Percentiles rank a stretch among this genome's conserved stretches.
phyloP scores from a whole-genome alignment of 2,797 vertebrate genomes.

The Poecilia velifera region DNA sequence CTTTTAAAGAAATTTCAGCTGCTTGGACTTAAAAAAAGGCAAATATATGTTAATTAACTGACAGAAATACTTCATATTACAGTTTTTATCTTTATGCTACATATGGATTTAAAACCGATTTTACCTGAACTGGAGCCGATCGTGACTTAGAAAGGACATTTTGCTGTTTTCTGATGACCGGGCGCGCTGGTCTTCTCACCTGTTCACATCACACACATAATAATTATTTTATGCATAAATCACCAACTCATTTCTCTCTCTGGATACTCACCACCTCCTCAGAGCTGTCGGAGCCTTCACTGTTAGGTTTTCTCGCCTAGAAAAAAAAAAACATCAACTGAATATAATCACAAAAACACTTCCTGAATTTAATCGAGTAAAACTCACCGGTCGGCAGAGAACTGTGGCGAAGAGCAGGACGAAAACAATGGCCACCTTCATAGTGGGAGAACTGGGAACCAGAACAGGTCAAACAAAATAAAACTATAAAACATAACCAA shows the following conservation, averaged over 20 bases:
- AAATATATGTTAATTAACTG: background rate
- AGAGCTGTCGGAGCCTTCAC: slow-evolving; percentile 80
- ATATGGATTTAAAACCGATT: background rate
- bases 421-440: slow-evolving; percentile 81
- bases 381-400: slow-evolving; percentile 79
- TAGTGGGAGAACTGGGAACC: slow-evolving; percentile 50
- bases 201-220: slow-evolving; percentile 31
- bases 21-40: background rate
- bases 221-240: background rate
- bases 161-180: slow-evolving; percentile 29
- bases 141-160: slow-evolving; percentile 9
- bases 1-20: background rate
- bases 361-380: background rate
- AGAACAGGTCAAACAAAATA: slow-evolving; percentile 38
- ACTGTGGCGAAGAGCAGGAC: slow-evolving; percentile 79
- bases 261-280: slow-evolving; percentile 76
- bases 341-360: background rate
- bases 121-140: slow-evolving; percentile 62
- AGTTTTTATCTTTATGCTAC: background rate
- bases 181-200: slow-evolving; percentile 50
- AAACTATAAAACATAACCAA: slow-evolving; percentile 30
- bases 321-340: slow-evolving; percentile 1
- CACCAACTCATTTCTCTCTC: background rate
- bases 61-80: background rate
- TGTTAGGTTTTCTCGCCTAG: slow-evolving; percentile 67